Conservation (phyloP, 2,888 invertebrate species). For the Drosophila buzzatii region DNA sequence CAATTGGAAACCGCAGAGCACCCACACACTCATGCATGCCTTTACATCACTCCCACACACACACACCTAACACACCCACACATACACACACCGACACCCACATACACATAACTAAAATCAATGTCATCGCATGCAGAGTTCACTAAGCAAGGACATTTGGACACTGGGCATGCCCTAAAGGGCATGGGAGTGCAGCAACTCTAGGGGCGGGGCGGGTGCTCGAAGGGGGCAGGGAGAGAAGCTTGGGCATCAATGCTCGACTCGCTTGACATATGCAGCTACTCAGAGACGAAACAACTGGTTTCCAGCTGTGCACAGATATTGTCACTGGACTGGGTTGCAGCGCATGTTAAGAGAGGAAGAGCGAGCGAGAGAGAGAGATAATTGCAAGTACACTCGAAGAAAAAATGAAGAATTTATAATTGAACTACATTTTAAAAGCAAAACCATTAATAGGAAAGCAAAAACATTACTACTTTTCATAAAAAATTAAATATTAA, state of each 20-base stretch:
- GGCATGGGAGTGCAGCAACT: constrained; percentile 4
- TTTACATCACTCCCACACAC: neutral
- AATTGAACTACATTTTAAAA: too few species aligned
- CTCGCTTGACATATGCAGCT: constrained; percentile 66
- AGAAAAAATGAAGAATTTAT: neutral
- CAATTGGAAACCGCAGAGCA: constrained; percentile 49
- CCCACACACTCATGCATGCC: constrained; percentile 11
- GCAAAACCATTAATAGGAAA: too few species aligned
- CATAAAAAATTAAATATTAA: too few species aligned
- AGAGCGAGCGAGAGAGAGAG: neutral
- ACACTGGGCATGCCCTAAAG: constrained; percentile 26
- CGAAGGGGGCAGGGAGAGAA: neutral
- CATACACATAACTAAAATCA: constrained; percentile 55
- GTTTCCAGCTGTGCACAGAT: constrained; percentile 71
- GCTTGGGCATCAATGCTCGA: constrained; percentile 54
- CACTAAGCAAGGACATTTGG: constrained; percentile 67
- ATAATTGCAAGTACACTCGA: neutral
- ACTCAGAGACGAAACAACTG: constrained; percentile 53
- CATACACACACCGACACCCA: constrained; percentile 16
- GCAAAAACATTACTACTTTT: too few species aligned
- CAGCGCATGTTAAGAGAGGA: neutral
- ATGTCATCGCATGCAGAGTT: constrained; percentile 72
- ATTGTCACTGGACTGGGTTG: constrained; percentile 18
- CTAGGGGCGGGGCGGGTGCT: neutral
- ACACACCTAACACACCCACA: neutral